phyloP scores from a whole-genome alignment of 2,888 invertebrate species.

The Chrysomela aeneicollis region DNA sequence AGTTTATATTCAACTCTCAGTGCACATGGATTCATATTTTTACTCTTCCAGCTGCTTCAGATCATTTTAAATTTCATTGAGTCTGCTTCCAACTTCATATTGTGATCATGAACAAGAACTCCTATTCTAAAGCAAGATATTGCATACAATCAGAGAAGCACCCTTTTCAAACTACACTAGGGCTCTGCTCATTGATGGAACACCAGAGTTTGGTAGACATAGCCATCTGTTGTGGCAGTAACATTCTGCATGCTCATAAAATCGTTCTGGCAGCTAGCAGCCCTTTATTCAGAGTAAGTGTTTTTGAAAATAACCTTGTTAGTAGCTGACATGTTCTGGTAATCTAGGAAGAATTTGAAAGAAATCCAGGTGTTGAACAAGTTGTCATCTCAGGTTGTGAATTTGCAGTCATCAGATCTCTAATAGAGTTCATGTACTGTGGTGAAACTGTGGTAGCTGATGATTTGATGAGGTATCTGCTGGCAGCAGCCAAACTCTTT shows the following conservation, averaged over 20 bases:
- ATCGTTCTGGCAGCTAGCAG: slow-evolving; percentile 77
- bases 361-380: slow-evolving; percentile 66
- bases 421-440: slow-evolving; percentile 81
- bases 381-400: slow-evolving; percentile 73
- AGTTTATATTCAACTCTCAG: too few species aligned
- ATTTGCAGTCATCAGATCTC: slow-evolving; percentile 73
- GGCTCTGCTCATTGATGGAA: slow-evolving; percentile 75
- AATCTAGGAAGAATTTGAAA: slow-evolving; percentile 66
- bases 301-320: neutral
- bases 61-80: neutral
- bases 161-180: slow-evolving; percentile 72
- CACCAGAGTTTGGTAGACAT: slow-evolving; percentile 78
- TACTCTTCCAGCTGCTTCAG: too few species aligned
- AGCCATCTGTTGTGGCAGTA: slow-evolving; percentile 77
- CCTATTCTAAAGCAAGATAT: slow-evolving; percentile 35
- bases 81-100: too few species aligned
- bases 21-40: too few species aligned
- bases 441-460: slow-evolving; percentile 76
- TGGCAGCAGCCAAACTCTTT: slow-evolving; percentile 75
- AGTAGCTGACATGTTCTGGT: neutral
- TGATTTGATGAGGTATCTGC: slow-evolving; percentile 72
- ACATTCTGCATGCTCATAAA: slow-evolving; percentile 77
- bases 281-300: slow-evolving; percentile 73
- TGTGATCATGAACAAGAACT: slow-evolving; percentile 35
- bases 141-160: slow-evolving; percentile 54